phyloP scores from a whole-genome alignment of 1,140 invertebrate species.

The Drosophila nigrodunni region DNA sequence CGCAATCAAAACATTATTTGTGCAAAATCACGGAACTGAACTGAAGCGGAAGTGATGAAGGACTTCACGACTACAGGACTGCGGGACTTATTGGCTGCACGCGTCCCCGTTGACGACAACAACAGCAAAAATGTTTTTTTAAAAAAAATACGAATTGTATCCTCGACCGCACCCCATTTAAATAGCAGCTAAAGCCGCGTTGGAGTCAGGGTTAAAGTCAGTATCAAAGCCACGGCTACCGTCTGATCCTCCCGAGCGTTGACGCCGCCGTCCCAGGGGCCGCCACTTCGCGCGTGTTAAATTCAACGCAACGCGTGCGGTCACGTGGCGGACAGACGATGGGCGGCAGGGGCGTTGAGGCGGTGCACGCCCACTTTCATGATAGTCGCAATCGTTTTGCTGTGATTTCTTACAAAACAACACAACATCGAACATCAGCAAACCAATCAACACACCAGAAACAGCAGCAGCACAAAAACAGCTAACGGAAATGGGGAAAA shows the following conservation, averaged over 20 bases:
- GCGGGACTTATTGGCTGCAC: conserved; percentile 82
- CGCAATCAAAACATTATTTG: conserved; percentile 84
- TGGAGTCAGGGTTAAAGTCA: conserved; percentile 12
- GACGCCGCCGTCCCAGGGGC: conserved; percentile 29
- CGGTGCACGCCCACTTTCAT: conserved; percentile 68
- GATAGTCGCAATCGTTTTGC: conserved; percentile 68
- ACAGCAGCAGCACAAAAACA: not conserved
- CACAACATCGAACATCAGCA: conserved; percentile 47
- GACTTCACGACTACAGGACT: conserved; percentile 60
- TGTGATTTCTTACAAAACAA: conserved; percentile 53
- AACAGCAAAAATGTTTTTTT: conserved; percentile 65
- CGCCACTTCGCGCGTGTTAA: conserved; percentile 68
- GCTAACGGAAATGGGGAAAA: conserved; percentile 25
- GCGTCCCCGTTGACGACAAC: conserved; percentile 55
- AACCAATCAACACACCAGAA: conserved; percentile 45
- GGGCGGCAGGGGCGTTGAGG: not conserved
- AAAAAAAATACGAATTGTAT: conserved; percentile 42
- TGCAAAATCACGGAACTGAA: conserved; percentile 84
- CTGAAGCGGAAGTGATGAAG: conserved; percentile 84
- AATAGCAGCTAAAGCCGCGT: conserved; percentile 51
- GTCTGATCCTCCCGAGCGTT: conserved; percentile 18
- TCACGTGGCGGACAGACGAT: conserved; percentile 62
- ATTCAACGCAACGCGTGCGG: conserved; percentile 79
- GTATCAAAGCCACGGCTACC: conserved; percentile 3
- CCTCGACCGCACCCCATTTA: conserved; percentile 49